These are phyloP conservation scores for Stomatorhinus walkeri DNA, from an alignment of 2,797 vertebrate genomes.

Conservation along the genomic window DNA sequence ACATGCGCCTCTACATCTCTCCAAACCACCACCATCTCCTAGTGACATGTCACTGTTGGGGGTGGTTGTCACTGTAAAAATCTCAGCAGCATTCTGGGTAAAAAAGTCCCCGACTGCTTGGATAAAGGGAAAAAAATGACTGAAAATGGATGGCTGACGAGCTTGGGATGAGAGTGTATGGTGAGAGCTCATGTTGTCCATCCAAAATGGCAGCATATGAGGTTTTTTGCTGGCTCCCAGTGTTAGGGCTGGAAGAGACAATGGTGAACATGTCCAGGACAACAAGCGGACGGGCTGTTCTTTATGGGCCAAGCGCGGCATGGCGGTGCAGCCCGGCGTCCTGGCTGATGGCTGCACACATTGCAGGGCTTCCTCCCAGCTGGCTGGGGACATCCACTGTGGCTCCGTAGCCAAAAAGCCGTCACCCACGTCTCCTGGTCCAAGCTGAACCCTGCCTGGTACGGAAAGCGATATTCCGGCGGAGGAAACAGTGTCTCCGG, in stretches of 20 bases:
- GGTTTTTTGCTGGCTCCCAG: neutral
- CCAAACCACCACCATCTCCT: neutral
- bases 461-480: neutral
- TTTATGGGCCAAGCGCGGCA: neutral
- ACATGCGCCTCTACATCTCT: neutral
- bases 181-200: neutral
- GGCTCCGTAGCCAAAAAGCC: neutral
- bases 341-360: neutral
- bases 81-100: neutral
- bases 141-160: neutral
- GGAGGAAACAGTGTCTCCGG: neutral
- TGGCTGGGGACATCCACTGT: neutral
- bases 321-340: neutral
- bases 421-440: neutral
- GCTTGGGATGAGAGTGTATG: neutral
- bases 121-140: neutral
- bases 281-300: neutral
- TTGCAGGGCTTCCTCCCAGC: neutral
- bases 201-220: neutral
- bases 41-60: neutral
- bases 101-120: neutral
- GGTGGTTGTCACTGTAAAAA: neutral
- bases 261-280: neutral
- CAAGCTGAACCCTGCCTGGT: neutral
- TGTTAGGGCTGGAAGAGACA: neutral